A percentile compares a stretch with the other conserved stretches of the same genome.
Evolutionary conservation across 2,888 invertebrate genomes (phyloP).

Genomic region (Coleophora deauratella): DNA sequence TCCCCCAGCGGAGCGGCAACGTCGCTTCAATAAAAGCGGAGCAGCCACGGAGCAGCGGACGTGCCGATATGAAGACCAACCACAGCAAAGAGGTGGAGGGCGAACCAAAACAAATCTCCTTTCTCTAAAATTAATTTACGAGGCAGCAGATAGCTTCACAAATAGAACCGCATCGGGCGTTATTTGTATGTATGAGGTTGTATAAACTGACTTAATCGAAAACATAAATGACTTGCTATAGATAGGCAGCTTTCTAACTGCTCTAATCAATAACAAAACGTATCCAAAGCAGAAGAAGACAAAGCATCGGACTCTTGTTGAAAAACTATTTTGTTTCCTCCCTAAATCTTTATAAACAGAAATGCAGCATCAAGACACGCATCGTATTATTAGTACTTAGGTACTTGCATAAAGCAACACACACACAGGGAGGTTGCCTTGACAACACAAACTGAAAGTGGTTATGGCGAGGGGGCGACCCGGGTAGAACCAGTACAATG

Average conservation of each 20-base stretch:
- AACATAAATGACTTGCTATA: too few relatives aligned
- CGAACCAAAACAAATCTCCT: constrained; percentile 72
- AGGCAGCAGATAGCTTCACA: constrained; percentile 53
- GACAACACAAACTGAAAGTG: constrained; percentile 22
- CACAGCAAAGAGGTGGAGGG: constrained; percentile 53
- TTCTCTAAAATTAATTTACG: constrained; percentile 68
- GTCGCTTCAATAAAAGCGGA: constrained; percentile 51
- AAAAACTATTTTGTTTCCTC: too few relatives aligned
- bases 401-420: constrained; percentile 1
- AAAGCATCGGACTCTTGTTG: too few relatives aligned
- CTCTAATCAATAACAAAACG: too few relatives aligned
- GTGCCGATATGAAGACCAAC: constrained; percentile 26
- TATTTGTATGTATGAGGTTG: too few relatives aligned
- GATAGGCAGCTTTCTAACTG: too few relatives aligned
- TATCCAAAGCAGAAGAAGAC: too few relatives aligned
- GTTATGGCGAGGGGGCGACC: constrained; percentile 14
- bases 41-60: constrained; percentile 39
- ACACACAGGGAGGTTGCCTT: constrained; percentile 17
- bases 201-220: too few relatives aligned
- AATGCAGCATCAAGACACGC: constrained; percentile 6
- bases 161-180: constrained; percentile 36
- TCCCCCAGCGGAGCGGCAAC: constrained; percentile 53
- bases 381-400: not conserved
- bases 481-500: not conserved
- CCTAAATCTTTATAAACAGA: too few relatives aligned